Base-by-base conservation (phyloP, 2,888 invertebrate genomes). In the Leptura quadrifasciata region DNA sequence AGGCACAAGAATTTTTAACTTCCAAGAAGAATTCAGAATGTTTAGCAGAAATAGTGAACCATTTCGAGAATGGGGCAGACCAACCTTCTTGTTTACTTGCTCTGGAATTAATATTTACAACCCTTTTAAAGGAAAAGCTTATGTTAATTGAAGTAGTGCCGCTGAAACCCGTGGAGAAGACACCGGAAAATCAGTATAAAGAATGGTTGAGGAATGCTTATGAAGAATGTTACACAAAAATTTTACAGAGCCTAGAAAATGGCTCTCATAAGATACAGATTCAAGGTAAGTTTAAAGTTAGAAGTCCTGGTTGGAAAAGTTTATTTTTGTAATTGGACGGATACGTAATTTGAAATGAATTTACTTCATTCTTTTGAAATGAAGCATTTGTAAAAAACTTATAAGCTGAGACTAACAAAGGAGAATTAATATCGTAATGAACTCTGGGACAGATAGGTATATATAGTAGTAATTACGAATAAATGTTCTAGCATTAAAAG, bases 181-280 rank as follows among this genome's bases (percentile, higher is more conserved):
- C 90, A 54, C 90, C 93, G 0, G 94, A 94, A 86, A 90, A 90
- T 60, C 92, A 93, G 84, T 94, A 94, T 84, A 91, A 91, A 77
- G 90, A 91, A 85, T 95, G 95, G 95, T 88, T 96, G 57, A 90
- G 91, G 69, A 92, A 93, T 78, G 92, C 94, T 74, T 96, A 95
- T 85, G 93, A 94, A 76, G 92, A 94, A 80, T 91, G 93, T 0
- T 92, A 93, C 86, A 87, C 89, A 0, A 91, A 92, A 69, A 89
- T 93, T 21, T 84, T 95, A 54, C 88, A 90, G 24, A 92, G 93
- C 73, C 90, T 95, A 73, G 88, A 88, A 72, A 82, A 86, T 76
- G 82, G 82, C 27, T 86, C 87, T 35, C 77, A 82, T 39, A 88
- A 88, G 85, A 81, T 89, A 72, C 87, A 88, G 88, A 75, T 85